phyloP scores from a whole-genome alignment of 2,888 invertebrate species.

The Scaptomyza tumidula region DNA sequence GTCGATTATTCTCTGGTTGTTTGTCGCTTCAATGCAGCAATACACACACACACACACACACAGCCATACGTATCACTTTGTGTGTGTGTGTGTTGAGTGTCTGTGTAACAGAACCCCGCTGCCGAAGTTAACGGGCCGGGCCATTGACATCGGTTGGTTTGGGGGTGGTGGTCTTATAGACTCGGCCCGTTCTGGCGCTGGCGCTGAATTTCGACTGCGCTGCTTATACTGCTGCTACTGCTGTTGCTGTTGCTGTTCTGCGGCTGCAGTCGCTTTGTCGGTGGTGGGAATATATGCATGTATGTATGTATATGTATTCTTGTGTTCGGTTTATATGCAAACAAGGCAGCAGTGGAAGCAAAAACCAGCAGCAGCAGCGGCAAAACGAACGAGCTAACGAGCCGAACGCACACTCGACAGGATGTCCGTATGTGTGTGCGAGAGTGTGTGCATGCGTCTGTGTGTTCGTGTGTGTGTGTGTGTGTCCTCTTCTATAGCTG shows the following conservation, averaged over 20 bases:
- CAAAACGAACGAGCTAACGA: slow-evolving; percentile 68
- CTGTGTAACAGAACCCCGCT: slow-evolving; percentile 35
- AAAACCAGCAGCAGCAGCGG: slow-evolving; percentile 12
- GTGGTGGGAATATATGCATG: slow-evolving; percentile 73
- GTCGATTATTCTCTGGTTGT: slow-evolving; percentile 80
- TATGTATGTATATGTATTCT: neutral
- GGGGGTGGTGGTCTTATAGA: slow-evolving; percentile 28
- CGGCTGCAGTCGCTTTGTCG: slow-evolving; percentile 61
- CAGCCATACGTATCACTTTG: neutral
- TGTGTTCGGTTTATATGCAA: slow-evolving; percentile 54
- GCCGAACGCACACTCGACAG: slow-evolving; percentile 69
- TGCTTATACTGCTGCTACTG: slow-evolving; percentile 15
- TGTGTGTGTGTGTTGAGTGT: slow-evolving; percentile 7
- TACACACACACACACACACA: slow-evolving; percentile 8
- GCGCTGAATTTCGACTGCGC: slow-evolving; percentile 24
- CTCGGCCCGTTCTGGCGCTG: slow-evolving; percentile 26
- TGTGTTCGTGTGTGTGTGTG: slow-evolving; percentile 13
- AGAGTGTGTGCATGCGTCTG: slow-evolving; percentile 12
- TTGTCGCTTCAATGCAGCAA: slow-evolving; percentile 72
- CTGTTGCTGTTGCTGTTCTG: slow-evolving; percentile 26
- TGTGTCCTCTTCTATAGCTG: slow-evolving; percentile 35
- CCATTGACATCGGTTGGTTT: slow-evolving; percentile 63
- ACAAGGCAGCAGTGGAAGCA: slow-evolving; percentile 40
- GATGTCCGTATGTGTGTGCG: slow-evolving; percentile 57
- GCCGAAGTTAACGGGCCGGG: slow-evolving; percentile 58